Evolutionary conservation across 1,140 invertebrate species (phyloP).

Genomic region (Dufourea novaeangliae): DNA sequence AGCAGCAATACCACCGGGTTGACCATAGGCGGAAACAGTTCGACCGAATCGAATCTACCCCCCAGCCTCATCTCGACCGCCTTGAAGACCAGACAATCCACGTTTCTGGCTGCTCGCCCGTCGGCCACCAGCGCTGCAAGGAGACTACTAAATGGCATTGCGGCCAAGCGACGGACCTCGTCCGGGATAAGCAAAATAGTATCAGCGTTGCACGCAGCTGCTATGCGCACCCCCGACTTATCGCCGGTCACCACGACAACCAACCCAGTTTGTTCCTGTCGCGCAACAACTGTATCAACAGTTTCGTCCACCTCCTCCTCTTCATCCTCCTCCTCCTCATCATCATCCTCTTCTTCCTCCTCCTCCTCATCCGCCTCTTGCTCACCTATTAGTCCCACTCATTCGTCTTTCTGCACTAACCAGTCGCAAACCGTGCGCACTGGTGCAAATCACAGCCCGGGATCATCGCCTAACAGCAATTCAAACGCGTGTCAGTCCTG

Average conservation of each 20-base stretch:
- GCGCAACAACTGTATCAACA: slow-evolving; percentile 56
- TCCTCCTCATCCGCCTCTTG: slow-evolving; percentile 60
- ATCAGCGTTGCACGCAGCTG: slow-evolving; percentile 64
- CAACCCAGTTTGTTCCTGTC: slow-evolving; percentile 61
- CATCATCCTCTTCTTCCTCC: slow-evolving; percentile 50
- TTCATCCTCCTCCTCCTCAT: slow-evolving; percentile 55
- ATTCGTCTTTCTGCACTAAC: slow-evolving; percentile 41
- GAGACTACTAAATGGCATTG: slow-evolving; percentile 51
- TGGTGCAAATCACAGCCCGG: slow-evolving; percentile 11
- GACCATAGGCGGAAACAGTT: slow-evolving; percentile 37
- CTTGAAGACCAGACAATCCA: slow-evolving; percentile 61
- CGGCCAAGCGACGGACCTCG: slow-evolving; percentile 59
- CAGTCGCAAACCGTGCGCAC: slow-evolving; percentile 28
- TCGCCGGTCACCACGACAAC: slow-evolving; percentile 64
- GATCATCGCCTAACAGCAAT: slow-evolving; percentile 40
- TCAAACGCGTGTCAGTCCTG: slow-evolving; percentile 73
- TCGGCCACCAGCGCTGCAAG: slow-evolving; percentile 35
- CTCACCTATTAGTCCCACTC: slow-evolving; percentile 50
- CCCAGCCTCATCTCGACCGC: slow-evolving; percentile 50
- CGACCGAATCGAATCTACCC: slow-evolving; percentile 46
- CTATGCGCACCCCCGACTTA: slow-evolving; percentile 59
- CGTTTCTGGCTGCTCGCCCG: slow-evolving; percentile 53
- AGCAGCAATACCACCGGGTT: slow-evolving; percentile 19
- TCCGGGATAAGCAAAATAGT: slow-evolving; percentile 70
- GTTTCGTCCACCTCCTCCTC: slow-evolving; percentile 53